phyloP scores from a whole-genome alignment of 2,888 invertebrate genomes.

The Drosophila quinaria region DNA sequence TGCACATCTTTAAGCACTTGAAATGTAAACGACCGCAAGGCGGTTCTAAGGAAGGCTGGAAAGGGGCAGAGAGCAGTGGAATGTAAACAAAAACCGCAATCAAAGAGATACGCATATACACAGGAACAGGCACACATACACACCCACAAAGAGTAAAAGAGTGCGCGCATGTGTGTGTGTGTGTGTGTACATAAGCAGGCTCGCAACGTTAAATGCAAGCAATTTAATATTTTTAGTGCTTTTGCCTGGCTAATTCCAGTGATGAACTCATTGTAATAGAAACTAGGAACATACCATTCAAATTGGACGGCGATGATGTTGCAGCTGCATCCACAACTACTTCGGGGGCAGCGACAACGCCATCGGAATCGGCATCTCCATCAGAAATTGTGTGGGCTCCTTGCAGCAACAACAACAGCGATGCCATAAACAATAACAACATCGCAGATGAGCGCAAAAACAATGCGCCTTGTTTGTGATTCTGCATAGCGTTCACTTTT shows the following conservation, averaged over 20 bases:
- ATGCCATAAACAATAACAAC: constrained; percentile 47
- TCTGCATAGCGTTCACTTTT: constrained; percentile 40
- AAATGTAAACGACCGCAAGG: constrained; percentile 33
- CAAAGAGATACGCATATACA: constrained; percentile 6
- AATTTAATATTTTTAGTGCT: constrained; percentile 44
- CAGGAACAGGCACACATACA: background rate
- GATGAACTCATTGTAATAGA: constrained; percentile 62
- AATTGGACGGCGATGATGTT: constrained; percentile 44
- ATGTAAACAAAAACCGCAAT: constrained; percentile 57
- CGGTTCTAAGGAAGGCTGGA: background rate
- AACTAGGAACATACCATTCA: constrained; percentile 62
- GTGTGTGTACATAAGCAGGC: constrained; percentile 1
- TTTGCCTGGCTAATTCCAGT: constrained; percentile 52
- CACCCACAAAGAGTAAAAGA: constrained; percentile 7
- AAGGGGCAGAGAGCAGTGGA: constrained; percentile 25
- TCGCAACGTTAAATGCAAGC: constrained; percentile 37
- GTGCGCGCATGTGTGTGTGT: constrained; percentile 6
- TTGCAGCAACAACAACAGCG: constrained; percentile 52
- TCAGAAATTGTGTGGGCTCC: constrained; percentile 42
- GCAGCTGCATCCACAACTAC: constrained; percentile 34
- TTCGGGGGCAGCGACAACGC: constrained; percentile 38
- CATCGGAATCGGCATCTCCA: constrained; percentile 23
- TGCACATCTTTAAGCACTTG: constrained; percentile 24
- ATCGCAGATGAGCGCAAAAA: constrained; percentile 34
- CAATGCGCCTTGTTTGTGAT: constrained; percentile 45